Conservation (phyloP, 2,888 invertebrate species). For the Poecilus cupreus region DNA sequence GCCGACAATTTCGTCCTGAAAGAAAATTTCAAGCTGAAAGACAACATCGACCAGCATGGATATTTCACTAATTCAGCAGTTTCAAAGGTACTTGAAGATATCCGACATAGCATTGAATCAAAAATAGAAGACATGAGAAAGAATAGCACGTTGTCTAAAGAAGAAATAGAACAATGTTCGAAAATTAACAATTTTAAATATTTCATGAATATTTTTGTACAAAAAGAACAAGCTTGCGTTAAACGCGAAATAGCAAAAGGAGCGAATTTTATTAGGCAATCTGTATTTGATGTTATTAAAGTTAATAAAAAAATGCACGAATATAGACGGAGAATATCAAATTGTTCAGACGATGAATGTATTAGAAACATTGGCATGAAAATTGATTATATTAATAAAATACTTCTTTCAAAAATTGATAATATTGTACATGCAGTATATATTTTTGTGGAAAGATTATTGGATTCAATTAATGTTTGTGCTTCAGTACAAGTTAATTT, state of each 20-base stretch:
- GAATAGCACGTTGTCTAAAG: background rate
- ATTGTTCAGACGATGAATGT: background rate
- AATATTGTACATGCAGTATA: background rate
- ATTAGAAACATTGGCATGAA: background rate
- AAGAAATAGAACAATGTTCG: background rate
- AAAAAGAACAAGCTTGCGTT: background rate
- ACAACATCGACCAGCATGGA: background rate
- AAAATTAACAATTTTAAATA: background rate
- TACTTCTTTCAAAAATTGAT: background rate
- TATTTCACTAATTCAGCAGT: background rate
- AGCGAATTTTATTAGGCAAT: background rate
- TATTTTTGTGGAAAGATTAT: background rate
- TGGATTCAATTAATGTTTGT: background rate
- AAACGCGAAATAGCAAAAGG: background rate
- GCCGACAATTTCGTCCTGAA: background rate
- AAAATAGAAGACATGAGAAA: background rate
- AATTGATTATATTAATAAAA: background rate
- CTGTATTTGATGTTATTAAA: background rate
- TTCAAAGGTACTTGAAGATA: constrained; percentile 3
- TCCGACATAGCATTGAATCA: background rate
- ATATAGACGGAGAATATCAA: background rate
- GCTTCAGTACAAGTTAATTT: background rate
- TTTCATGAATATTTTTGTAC: background rate
- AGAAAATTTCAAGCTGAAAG: background rate
- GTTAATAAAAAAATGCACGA: background rate